Percentiles rank a stretch among this genome's conserved stretches.
phyloP scores from a whole-genome alignment of 1,140 invertebrate species.

The honey bee (Apis mellifera) region Amel_HAv3.1 CM009938.2:1032501-1033000 shows the following conservation, averaged over 20 bases:
- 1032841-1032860: background rate
- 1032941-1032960: background rate
- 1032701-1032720: background rate
- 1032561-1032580: conserved; percentile 24
- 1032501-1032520: background rate
- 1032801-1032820: background rate
- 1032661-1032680: background rate
- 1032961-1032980: background rate
- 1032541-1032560: conserved; percentile 2
- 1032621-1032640: conserved; percentile 9
- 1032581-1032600: conserved; percentile 23
- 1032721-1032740: background rate
- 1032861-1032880: conserved; percentile 1
- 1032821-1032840: background rate
- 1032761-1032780: background rate
- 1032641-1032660: conserved; percentile 7
- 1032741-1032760: background rate
- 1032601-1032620: conserved; percentile 13
- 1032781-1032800: background rate
- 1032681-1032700: background rate
- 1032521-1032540: background rate
- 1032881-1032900: background rate
- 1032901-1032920: background rate
- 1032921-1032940: background rate
- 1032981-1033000: too few species aligned